Base-by-base conservation (phyloP, 2,113 vertebrate genomes). In the Fulica atra region DNA sequence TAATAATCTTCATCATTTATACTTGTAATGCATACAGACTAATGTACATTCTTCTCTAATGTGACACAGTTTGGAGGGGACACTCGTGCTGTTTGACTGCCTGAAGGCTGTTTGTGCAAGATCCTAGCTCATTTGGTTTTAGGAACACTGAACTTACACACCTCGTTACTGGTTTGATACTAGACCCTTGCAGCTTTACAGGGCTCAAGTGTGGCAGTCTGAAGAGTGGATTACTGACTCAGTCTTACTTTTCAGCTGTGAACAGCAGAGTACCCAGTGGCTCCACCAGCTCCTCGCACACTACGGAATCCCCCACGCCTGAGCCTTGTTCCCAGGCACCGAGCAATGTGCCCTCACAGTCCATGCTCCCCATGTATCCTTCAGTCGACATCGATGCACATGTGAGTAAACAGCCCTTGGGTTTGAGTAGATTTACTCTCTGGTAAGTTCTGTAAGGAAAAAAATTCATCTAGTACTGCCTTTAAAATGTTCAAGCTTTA, bases 301-400 rank as follows among this genome's bases (percentile, higher is more conserved):
- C 98, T 86, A 98, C 98, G 23, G 98, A 99, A 88, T 99, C 99
- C 91, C 98, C 99, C 88, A 98, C 98, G 17, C 97, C 98, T 40
- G 98, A 98, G 96, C 98, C 98, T 12, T 98, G 98, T 95, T 96
- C 98, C 6, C 99, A 99, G 97, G 97, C 98, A 81, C 91, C 98
- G 20, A 95, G 98, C 97, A 99, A 60, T 17, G 97, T 98, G 94
- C 98, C 98, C 60, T 97, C 99, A 3, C 98, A 99, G 42, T 98
- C 99, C 5, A 98, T 99, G 96, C 98, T 99, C 86, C 98, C 99
- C 63, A 98, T 99, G 61, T 99, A 99, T 64, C 99, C 99, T 66
- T 99, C 99, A 0, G 99, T 99, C 95, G 99, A 99, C 98, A 99
- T 99, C 54, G 99, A 99, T 95, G 99, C 99, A 35, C 99, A 99